phyloP scores from a whole-genome alignment of 1,140 invertebrate genomes.

The Hyles euphorbiae region DNA sequence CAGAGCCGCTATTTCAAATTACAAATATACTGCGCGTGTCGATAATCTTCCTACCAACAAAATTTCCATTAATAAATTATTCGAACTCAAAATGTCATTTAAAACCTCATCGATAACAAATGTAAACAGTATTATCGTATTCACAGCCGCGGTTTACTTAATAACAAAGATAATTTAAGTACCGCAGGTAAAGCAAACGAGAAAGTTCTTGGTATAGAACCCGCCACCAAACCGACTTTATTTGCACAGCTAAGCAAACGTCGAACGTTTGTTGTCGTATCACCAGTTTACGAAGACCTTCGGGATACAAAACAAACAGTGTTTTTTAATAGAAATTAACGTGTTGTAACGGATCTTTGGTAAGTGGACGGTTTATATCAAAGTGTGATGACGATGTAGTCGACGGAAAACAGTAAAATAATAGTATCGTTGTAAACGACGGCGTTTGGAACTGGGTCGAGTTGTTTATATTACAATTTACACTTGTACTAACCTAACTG shows the following conservation, averaged over 20 bases:
- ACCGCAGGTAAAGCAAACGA: constrained; percentile 43
- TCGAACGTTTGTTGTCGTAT: constrained; percentile 34
- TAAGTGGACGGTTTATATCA: constrained; percentile 43
- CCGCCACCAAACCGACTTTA: constrained; percentile 59
- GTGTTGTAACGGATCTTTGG: constrained; percentile 22
- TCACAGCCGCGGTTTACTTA: constrained; percentile 29
- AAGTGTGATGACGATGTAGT: constrained; percentile 48
- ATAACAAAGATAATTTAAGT: constrained; percentile 38
- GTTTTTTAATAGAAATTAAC: background rate
- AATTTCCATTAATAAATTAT: no score
- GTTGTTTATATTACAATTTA: constrained; percentile 38
- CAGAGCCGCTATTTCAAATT: no score
- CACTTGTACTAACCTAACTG: constrained; percentile 25
- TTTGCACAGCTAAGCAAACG: constrained; percentile 71
- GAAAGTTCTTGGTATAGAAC: constrained; percentile 59
- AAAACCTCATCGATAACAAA: constrained; percentile 1
- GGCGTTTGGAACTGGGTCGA: constrained; percentile 35
- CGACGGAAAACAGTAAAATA: constrained; percentile 41
- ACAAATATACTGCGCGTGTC: no score
- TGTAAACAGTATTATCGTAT: constrained; percentile 23
- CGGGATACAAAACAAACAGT: background rate
- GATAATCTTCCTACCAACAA: no score
- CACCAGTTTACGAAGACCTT: constrained; percentile 29
- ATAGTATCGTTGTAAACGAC: constrained; percentile 33
- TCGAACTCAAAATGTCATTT: no score